phyloP scores from a whole-genome alignment of 2,888 invertebrate species.

The Branchipolynoe longqiensis region DNA sequence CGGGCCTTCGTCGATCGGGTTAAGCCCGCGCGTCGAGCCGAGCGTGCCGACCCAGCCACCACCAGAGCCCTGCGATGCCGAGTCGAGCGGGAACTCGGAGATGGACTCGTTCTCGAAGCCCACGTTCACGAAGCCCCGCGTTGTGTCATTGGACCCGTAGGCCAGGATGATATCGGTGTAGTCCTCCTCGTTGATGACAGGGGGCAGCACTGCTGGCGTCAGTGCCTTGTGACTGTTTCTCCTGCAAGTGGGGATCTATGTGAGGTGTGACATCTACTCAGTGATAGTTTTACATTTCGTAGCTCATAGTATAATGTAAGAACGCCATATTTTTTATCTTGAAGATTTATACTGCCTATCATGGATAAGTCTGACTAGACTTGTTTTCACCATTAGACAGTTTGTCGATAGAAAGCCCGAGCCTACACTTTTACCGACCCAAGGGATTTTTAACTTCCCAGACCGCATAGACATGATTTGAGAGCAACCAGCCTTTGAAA shows the following conservation, averaged over 20 bases:
- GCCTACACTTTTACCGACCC: too few species aligned
- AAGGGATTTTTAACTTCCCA: too few species aligned
- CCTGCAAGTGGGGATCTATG: neutral
- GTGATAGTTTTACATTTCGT: neutral
- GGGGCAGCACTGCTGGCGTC: neutral
- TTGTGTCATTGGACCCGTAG: conserved; percentile 43
- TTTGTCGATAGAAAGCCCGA: too few species aligned
- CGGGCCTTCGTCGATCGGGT: conserved; percentile 57
- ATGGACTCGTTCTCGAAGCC: conserved; percentile 48
- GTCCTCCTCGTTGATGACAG: conserved; percentile 15
- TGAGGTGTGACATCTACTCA: neutral
- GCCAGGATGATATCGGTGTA: conserved; percentile 61
- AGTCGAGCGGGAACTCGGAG: conserved; percentile 33
- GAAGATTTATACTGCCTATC: too few species aligned
- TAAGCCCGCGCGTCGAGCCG: conserved; percentile 36
- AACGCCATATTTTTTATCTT: too few species aligned
- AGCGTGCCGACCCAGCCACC: neutral
- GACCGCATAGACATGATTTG: too few species aligned
- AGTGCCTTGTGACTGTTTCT: neutral
- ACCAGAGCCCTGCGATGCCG: neutral
- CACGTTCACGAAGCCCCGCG: conserved; percentile 18
- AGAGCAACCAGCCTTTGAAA: too few species aligned
- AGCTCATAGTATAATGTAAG: too few species aligned
- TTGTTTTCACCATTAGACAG: too few species aligned
- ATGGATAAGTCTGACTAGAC: too few species aligned